Evolutionary conservation across 1,140 invertebrate genomes (phyloP).

Genomic region (Orchestia grillus): DNA sequence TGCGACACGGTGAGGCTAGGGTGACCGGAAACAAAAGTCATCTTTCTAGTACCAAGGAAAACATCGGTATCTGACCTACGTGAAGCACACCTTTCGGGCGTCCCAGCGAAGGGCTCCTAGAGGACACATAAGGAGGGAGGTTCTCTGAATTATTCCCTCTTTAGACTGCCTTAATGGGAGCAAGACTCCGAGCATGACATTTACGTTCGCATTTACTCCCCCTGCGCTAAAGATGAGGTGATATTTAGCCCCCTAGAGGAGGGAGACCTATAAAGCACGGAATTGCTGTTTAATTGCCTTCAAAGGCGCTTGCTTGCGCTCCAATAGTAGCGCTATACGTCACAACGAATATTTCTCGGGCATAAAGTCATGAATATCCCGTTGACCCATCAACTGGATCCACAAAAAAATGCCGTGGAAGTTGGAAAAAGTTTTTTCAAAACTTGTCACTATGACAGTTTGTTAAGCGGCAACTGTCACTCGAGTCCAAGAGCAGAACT

Average conservation of each 20-base stretch:
- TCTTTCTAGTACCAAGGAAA: neutral
- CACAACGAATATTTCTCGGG: neutral
- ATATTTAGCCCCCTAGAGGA: neutral
- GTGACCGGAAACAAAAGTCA: neutral
- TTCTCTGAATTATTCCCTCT: neutral
- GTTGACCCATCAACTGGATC: neutral
- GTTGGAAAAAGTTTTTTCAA: too few species aligned
- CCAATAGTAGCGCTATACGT: neutral
- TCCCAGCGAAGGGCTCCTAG: neutral
- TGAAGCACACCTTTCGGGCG: neutral
- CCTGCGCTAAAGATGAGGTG: neutral
- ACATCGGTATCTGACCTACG: neutral
- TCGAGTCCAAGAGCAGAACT: too few species aligned
- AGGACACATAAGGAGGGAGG: neutral
- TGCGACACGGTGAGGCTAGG: neutral
- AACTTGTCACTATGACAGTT: too few species aligned
- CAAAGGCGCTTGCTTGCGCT: neutral
- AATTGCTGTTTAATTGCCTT: neutral
- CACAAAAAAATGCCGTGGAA: neutral
- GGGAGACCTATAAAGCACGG: neutral
- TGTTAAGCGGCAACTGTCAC: too few species aligned
- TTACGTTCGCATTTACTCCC: neutral
- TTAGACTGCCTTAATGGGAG: slow-evolving; percentile 7
- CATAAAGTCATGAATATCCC: neutral
- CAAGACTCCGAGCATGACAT: neutral